These are phyloP conservation scores for Zeuzera pyrina DNA, from an alignment of 2,888 invertebrate species.

Conservation along the genomic window DNA sequence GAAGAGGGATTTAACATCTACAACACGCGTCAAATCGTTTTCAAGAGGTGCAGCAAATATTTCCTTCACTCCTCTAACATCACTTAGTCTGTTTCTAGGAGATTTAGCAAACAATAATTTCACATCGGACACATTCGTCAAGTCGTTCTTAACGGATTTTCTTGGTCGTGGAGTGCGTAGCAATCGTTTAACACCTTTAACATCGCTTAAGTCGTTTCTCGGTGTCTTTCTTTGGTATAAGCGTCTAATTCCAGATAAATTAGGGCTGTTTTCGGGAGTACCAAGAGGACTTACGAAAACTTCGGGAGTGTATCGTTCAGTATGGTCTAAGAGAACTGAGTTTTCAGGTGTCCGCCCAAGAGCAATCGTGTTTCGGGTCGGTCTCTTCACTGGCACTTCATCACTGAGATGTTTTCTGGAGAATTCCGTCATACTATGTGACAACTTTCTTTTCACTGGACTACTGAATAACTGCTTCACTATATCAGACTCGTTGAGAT, in stretches of 20 bases:
- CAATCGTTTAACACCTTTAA: conserved; percentile 31
- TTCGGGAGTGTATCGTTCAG: conserved; percentile 36
- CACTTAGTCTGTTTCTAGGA: conserved; percentile 40
- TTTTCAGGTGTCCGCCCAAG: conserved; percentile 23
- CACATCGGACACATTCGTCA: conserved; percentile 48
- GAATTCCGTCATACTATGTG: conserved; percentile 61
- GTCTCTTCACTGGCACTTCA: conserved; percentile 30
- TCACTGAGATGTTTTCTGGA: conserved; percentile 36
- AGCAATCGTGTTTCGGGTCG: conserved; percentile 30
- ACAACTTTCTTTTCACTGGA: conserved; percentile 63
- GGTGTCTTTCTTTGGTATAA: conserved; percentile 35
- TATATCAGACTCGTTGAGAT: conserved; percentile 51
- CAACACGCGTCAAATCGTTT: conserved; percentile 34
- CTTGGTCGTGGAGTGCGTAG: conserved; percentile 33
- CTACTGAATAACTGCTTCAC: conserved; percentile 61
- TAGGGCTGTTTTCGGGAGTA: conserved; percentile 34
- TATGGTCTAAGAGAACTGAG: conserved; percentile 21
- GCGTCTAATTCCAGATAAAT: conserved; percentile 33
- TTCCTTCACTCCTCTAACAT: conserved; percentile 47
- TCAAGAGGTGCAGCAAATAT: conserved; percentile 34
- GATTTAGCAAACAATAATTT: conserved; percentile 42
- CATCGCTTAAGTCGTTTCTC: conserved; percentile 33
- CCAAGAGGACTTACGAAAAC: conserved; percentile 44
- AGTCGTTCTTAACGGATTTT: conserved; percentile 42
- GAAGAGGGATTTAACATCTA: conserved; percentile 31